A percentile compares a stretch with the other conserved stretches of the same genome.
These are phyloP conservation scores for Siderastrea radians DNA, from an alignment of 92 coral and sea anemone species.

Conservation along the genomic window DNA sequence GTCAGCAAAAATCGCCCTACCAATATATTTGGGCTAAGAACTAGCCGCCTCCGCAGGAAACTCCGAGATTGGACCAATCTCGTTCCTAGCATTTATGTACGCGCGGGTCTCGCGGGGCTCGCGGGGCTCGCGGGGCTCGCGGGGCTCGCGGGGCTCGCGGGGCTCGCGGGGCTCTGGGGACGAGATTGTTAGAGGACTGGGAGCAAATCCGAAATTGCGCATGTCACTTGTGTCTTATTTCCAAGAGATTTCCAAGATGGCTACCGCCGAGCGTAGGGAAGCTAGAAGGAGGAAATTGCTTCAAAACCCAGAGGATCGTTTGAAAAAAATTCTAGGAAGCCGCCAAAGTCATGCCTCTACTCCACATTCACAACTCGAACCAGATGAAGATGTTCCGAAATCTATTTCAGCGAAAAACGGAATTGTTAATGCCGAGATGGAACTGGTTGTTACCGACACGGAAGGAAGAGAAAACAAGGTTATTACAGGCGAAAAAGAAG, in stretches of 20 bases:
- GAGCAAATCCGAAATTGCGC: not conserved
- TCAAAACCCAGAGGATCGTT: conserved; percentile 75
- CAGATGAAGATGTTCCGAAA: not conserved
- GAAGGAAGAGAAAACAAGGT: not conserved
- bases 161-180: not conserved
- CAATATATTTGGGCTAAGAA: too few species aligned
- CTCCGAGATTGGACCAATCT: too few species aligned
- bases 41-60: too few species aligned
- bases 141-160: not conserved
- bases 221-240: not conserved
- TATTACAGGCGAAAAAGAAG: not conserved
- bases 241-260: conserved; percentile 80
- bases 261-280: conserved; percentile 76
- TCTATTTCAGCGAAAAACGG: not conserved
- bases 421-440: conserved; percentile 7
- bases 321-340: conserved; percentile 75
- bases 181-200: not conserved
- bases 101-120: too few species aligned
- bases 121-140: not conserved
- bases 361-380: not conserved
- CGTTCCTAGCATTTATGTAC: too few species aligned
- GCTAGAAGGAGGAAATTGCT: conserved; percentile 75
- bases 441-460: not conserved
- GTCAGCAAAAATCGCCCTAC: too few species aligned
- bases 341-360: conserved; percentile 31